These are phyloP conservation scores for Pheosia gnoma DNA, from an alignment of 2,888 invertebrate genomes.

Conservation along the genomic window DNA sequence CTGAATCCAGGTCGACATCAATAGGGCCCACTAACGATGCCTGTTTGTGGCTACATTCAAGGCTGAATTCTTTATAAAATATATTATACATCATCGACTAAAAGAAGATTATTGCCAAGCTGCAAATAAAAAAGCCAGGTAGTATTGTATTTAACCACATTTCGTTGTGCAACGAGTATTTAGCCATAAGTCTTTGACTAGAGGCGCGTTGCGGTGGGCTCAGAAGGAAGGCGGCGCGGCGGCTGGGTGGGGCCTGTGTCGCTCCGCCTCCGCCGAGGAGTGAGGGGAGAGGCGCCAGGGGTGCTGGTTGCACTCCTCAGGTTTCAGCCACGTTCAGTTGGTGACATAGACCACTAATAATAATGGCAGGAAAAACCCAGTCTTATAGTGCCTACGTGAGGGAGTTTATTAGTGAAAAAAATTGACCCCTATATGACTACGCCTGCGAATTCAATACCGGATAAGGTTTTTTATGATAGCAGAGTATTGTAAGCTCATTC, in stretches of 20 bases:
- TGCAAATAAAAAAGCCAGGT: no score
- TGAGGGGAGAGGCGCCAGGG: neutral
- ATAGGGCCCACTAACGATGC: no score
- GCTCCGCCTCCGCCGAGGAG: constrained; percentile 36
- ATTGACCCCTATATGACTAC: neutral
- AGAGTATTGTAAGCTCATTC: no score
- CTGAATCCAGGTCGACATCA: no score
- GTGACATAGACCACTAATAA: neutral
- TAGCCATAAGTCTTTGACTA: constrained; percentile 1
- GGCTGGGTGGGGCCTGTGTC: constrained; percentile 49
- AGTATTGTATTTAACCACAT: no score
- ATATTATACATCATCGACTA: no score
- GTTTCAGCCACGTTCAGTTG: neutral
- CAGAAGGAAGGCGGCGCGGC: constrained; percentile 42
- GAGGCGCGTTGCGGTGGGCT: neutral
- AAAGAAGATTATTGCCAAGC: no score
- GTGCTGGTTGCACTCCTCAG: neutral
- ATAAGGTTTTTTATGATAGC: no score
- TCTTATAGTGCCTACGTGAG: neutral
- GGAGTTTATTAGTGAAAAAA: neutral
- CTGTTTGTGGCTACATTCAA: no score
- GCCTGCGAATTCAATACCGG: no score
- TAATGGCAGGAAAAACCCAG: neutral
- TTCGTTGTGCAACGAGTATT: no score
- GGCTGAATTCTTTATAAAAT: no score